Conservation (phyloP, 2,113 vertebrate genomes). For the Anser brachyrhynchus region DNA sequence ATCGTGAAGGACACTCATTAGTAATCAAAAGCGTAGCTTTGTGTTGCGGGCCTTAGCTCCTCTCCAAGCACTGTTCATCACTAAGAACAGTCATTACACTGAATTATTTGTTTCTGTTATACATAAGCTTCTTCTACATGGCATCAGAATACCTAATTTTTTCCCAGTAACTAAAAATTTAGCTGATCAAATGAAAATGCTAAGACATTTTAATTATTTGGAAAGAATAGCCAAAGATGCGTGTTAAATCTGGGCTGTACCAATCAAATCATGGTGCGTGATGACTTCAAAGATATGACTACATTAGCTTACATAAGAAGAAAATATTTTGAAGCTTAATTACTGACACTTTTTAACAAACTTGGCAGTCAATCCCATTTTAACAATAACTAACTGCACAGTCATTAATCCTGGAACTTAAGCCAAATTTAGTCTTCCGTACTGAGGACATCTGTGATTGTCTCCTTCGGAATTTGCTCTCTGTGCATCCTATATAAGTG, state of each 20-base stretch:
- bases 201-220: background rate
- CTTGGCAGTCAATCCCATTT: conserved; percentile 40
- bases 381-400: conserved; percentile 59
- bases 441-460: conserved; percentile 56
- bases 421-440: conserved; percentile 61
- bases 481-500: conserved; percentile 29
- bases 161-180: conserved; percentile 17
- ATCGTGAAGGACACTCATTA: background rate
- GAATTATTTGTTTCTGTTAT: background rate
- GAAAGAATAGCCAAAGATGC: background rate
- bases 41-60: background rate
- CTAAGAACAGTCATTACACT: background rate
- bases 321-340: conserved; percentile 57
- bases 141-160: background rate
- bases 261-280: background rate
- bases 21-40: background rate
- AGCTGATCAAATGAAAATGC: conserved; percentile 37
- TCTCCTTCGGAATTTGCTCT: conserved; percentile 50
- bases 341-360: conserved; percentile 44
- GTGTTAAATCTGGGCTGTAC: background rate
- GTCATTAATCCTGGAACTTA: conserved; percentile 53
- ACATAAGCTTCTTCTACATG: background rate
- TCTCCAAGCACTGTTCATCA: background rate
- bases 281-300: background rate
- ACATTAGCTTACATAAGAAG: background rate